Evolutionary conservation across 2,888 invertebrate genomes (phyloP), one percentile per base, ranked within the genome.

Genomic region (Oegoconia quadripuncta): DNA sequence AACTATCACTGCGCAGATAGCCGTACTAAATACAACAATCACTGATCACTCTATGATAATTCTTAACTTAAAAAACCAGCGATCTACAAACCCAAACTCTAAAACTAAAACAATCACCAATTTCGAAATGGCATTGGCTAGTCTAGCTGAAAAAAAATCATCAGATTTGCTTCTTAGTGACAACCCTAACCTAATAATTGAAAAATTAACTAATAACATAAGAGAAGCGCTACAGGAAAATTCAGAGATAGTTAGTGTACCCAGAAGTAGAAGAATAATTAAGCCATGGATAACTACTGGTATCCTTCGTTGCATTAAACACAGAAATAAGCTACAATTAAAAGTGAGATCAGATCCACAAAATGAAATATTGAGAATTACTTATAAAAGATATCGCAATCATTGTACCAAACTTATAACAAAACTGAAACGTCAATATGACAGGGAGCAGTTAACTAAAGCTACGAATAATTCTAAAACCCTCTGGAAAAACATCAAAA

Each of bases 401-500:
- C 28, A 26, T 20, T 38, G 38, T 11, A 38, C 32, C 12, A 33
- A 34, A 12, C 13, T 34, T 13, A 29, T 34, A 11, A 39, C 23
- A 29, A 39, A 39, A 23, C 16, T 39, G 7, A 39, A 39, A 29
- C 16, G 34, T 5, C 11, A 26, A 12, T 39, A 34, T 29, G 39
- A 39, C 1, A 34, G 13, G 13, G 17, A 39, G 14, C 18, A n/a
- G 18, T 15, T 38, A 3, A n/a, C 6, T 8, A 18, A n/a, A 7
- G 11, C 26, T 12, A 17, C 12, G 3, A 33, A 33, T 14, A 38
- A 38, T 16, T 20, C 38, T 9, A 38, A 33, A 28, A 27, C 33
- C 20, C 28, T 38, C 3, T 38, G 38, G 38, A 38, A 14, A 7
- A 15, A 9, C 8, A 38, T 38, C 7, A 38, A 38, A 22, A 15